A percentile compares a stretch with the other conserved stretches of the same genome.
phyloP scores from a whole-genome alignment of 92 coral and sea anemone genomes.

The Blastomussa wellsi region DNA sequence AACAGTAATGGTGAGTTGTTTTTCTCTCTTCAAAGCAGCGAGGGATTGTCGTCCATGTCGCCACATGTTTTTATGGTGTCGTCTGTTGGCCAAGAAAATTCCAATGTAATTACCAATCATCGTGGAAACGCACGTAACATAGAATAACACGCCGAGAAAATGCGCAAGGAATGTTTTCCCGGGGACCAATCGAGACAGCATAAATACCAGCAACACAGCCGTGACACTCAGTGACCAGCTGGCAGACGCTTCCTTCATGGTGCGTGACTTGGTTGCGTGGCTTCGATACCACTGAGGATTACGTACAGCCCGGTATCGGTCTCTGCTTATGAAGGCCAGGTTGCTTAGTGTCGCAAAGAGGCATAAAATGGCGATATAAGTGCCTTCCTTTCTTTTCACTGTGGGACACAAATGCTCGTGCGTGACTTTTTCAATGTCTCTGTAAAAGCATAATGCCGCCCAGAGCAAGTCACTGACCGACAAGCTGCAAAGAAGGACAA shows the following conservation, averaged over 20 bases:
- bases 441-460: background rate
- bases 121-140: background rate
- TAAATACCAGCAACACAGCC: background rate
- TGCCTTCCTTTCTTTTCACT: background rate
- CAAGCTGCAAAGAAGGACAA: background rate
- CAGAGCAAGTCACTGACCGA: conserved; percentile 1
- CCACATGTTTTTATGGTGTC: background rate
- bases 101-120: background rate
- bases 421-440: background rate
- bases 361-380: background rate
- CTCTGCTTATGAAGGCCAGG: background rate
- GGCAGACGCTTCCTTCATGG: background rate
- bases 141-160: background rate
- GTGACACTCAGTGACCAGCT: conserved; percentile 3
- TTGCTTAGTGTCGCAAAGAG: conserved; percentile 12
- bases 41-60: background rate
- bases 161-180: background rate
- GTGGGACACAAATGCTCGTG: background rate
- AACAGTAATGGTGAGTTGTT: background rate
- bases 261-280: conserved; percentile 27
- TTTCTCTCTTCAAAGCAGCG: conserved; percentile 18
- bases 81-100: background rate
- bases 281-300: background rate
- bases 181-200: background rate
- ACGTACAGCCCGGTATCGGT: background rate